These are phyloP conservation scores for Pogonophryne albipinna DNA, from an alignment of 2,797 vertebrate species.

Conservation along the genomic window DNA sequence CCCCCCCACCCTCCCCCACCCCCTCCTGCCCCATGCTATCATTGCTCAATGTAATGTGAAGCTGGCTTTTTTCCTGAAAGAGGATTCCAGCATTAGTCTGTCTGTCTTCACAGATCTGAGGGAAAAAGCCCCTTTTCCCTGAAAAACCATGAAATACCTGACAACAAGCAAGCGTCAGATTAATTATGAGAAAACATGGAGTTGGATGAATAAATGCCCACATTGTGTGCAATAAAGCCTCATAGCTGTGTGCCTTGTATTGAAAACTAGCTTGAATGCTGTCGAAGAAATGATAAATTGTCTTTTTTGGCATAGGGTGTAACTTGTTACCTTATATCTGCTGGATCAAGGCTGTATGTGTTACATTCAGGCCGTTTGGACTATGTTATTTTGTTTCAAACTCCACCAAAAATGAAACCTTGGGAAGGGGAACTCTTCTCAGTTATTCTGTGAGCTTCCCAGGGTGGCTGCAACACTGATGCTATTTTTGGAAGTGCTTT, in stretches of 20 bases:
- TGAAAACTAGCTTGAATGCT: slow-evolving; percentile 15
- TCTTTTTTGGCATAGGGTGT: not conserved
- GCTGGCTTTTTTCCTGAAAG: slow-evolving; percentile 57
- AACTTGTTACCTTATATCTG: slow-evolving; percentile 9
- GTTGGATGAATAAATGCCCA: slow-evolving; percentile 43
- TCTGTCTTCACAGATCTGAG: slow-evolving; percentile 67
- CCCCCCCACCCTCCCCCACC: too few species aligned
- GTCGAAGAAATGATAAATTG: slow-evolving; percentile 1
- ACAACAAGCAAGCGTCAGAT: slow-evolving; percentile 44
- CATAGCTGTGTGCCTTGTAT: slow-evolving; percentile 6
- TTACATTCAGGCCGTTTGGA: not conserved
- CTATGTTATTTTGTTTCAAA: slow-evolving; percentile 9
- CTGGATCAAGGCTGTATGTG: not conserved
- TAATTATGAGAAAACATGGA: slow-evolving; percentile 51
- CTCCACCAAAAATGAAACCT: slow-evolving; percentile 19
- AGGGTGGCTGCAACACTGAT: slow-evolving; percentile 15
- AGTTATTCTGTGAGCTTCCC: slow-evolving; percentile 41
- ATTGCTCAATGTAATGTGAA: slow-evolving; percentile 63
- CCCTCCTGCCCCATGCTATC: slow-evolving; percentile 46
- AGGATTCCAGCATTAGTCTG: slow-evolving; percentile 64
- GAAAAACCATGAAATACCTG: slow-evolving; percentile 53
- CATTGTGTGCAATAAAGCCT: slow-evolving; percentile 19
- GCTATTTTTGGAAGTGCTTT: slow-evolving; percentile 53
- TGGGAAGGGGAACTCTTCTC: slow-evolving; percentile 28
- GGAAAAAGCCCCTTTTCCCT: slow-evolving; percentile 51